Evolutionary conservation across 1,140 invertebrate genomes (phyloP).

Genomic region (Goniozus legneri): DNA sequence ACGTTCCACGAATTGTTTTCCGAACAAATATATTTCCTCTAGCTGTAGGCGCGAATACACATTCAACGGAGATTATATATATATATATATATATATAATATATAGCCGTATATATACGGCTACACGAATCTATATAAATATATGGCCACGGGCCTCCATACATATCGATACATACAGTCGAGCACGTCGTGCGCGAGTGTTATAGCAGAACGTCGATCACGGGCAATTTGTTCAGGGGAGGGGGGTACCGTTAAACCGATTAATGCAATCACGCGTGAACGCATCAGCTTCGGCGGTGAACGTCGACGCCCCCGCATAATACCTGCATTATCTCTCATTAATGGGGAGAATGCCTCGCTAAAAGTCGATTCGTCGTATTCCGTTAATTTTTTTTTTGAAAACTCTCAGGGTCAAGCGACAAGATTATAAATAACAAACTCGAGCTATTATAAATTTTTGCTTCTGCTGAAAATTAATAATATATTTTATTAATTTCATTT

Average conservation of each 20-base stretch:
- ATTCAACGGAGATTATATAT: no score
- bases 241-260: slow-evolving; percentile 29
- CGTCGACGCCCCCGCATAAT: slow-evolving; percentile 27
- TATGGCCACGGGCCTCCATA: no score
- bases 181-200: no score
- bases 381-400: slow-evolving; percentile 11
- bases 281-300: slow-evolving; percentile 25
- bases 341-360: slow-evolving; percentile 11
- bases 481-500: no score
- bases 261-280: slow-evolving; percentile 27
- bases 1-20: no score
- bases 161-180: no score
- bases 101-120: no score
- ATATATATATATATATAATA: no score
- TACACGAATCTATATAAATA: no score
- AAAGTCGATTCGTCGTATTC: neutral
- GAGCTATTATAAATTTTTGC: neutral
- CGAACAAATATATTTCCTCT: no score
- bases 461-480: no score
- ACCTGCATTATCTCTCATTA: slow-evolving; percentile 28
- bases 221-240: slow-evolving; percentile 25
- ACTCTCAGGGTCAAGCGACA: slow-evolving; percentile 1
- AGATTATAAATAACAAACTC: slow-evolving; percentile 18
- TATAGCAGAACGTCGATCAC: slow-evolving; percentile 23
- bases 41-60: no score